phyloP scores from a whole-genome alignment of 2,888 invertebrate species.

The Blastobasis adustella region DNA sequence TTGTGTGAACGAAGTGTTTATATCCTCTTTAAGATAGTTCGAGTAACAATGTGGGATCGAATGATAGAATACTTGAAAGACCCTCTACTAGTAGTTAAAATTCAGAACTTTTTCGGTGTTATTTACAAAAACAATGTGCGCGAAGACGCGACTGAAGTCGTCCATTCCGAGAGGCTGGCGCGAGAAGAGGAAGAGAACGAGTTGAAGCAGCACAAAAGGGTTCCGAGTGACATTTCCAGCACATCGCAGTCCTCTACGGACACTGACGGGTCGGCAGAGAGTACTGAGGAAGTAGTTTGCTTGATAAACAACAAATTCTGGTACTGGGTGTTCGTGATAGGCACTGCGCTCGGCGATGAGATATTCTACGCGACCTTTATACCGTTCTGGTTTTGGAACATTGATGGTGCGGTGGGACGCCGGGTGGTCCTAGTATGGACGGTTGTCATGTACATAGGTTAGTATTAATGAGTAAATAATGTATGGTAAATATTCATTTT shows the following conservation, averaged over 20 bases:
- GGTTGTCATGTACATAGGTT: conserved; percentile 88
- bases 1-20: too few relatives aligned
- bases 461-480: not conserved
- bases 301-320: conserved; percentile 83
- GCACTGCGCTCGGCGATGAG: conserved; percentile 92
- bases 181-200: conserved; percentile 35
- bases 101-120: conserved; percentile 88
- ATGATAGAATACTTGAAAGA: conserved; percentile 82
- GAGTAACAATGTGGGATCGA: conserved; percentile 50
- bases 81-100: conserved; percentile 83
- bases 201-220: conserved; percentile 47
- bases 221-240: conserved; percentile 54
- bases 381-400: conserved; percentile 96
- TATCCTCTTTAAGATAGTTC: too few relatives aligned
- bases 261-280: conserved; percentile 52
- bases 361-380: conserved; percentile 93
- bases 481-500: too few relatives aligned
- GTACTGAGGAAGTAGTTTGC: conserved; percentile 55
- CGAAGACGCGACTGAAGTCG: conserved; percentile 35
- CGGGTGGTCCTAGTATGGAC: conserved; percentile 89
- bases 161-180: conserved; percentile 41
- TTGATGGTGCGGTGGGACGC: conserved; percentile 90
- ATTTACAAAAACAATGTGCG: conserved; percentile 53
- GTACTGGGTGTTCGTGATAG: conserved; percentile 89
- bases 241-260: conserved; percentile 57